Conservation (phyloP, 1,140 invertebrate species). For the honey bee (Apis mellifera) region DNA sequence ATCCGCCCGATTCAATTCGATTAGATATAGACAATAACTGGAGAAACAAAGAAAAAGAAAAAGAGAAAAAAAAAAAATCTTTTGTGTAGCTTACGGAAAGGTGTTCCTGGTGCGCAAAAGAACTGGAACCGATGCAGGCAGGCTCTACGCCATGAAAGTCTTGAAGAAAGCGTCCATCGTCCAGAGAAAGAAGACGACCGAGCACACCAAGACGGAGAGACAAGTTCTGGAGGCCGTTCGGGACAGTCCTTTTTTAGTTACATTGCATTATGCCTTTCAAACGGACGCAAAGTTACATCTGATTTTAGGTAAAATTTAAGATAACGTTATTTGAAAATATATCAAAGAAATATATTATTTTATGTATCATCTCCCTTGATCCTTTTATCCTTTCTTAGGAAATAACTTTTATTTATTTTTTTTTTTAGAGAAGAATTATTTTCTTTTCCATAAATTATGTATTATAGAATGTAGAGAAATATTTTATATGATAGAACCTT, state of each 20-base stretch:
- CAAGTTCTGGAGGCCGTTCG: conserved; percentile 94
- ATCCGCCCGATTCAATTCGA: no score
- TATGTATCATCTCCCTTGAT: no score
- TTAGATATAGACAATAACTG: no score
- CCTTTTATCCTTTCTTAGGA: no score
- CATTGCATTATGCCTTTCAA: conserved; percentile 97
- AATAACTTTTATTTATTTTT: no score
- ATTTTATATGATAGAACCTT: no score
- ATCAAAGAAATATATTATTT: neutral
- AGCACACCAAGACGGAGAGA: conserved; percentile 95
- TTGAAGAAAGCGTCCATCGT: conserved; percentile 94
- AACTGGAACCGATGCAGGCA: conserved; percentile 89
- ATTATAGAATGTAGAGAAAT: no score
- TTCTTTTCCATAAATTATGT: no score
- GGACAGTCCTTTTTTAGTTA: conserved; percentile 94
- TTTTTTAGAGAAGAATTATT: no score
- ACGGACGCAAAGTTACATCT: conserved; percentile 95
- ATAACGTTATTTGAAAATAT: neutral
- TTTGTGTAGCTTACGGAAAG: conserved; percentile 94
- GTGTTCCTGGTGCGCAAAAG: conserved; percentile 95
- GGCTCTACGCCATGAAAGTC: conserved; percentile 97
- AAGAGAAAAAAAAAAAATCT: neutral
- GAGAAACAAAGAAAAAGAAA: neutral
- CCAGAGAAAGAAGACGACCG: conserved; percentile 95
- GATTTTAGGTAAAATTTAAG: conserved; percentile 89